Percentiles rank a stretch among this genome's conserved stretches.
phyloP scores from a whole-genome alignment of 2,888 invertebrate genomes.

The Rutpela maculata region DNA sequence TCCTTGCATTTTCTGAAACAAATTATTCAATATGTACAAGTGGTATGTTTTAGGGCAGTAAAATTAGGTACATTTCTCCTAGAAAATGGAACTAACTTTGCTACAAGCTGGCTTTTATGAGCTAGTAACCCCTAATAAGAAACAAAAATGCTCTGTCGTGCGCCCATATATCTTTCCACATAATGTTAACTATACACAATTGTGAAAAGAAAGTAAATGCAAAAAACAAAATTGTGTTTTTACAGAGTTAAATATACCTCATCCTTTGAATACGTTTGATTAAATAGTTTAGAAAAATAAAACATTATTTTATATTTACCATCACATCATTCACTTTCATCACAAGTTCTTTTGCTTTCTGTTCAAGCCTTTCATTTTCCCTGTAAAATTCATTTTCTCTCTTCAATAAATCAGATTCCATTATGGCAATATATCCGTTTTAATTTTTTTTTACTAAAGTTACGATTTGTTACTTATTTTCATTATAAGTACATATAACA shows the following conservation, averaged over 20 bases:
- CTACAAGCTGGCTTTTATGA: no score
- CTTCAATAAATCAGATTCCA: constrained; percentile 68
- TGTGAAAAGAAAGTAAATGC: no score
- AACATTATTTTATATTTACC: constrained; percentile 59
- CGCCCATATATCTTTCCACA: no score
- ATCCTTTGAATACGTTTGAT: no score
- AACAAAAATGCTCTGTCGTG: no score
- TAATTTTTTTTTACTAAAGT: background rate
- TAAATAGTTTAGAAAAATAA: background rate
- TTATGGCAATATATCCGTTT: constrained; percentile 56
- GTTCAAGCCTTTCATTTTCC: constrained; percentile 71
- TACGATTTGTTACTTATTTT: background rate
- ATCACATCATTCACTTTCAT: constrained; percentile 71
- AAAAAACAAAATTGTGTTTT: no score
- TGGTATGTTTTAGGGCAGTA: no score
- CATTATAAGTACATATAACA: background rate
- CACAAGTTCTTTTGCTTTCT: constrained; percentile 69
- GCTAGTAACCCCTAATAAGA: no score
- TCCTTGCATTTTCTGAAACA: constrained; percentile 67
- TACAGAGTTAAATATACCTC: no score
- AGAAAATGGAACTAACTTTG: no score
- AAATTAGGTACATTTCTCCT: no score
- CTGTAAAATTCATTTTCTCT: constrained; percentile 71
- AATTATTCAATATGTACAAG: constrained; percentile 9
- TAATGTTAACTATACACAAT: no score